Evolutionary conservation across 2,113 vertebrate genomes (phyloP).

Genomic region (Montifringilla adamsi): DNA sequence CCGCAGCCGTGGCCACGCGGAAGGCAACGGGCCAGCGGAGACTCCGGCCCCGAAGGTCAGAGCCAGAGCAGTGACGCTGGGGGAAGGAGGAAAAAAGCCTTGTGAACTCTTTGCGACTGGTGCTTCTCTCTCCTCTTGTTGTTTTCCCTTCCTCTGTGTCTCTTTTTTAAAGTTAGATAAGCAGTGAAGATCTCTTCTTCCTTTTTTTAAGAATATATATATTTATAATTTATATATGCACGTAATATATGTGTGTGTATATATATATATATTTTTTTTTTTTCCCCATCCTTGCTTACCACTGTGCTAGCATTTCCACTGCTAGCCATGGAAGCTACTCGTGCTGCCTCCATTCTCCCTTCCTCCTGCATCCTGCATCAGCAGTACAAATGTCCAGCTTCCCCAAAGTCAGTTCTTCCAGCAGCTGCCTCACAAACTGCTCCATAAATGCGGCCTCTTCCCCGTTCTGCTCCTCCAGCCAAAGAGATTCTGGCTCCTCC

Average conservation of each 20-base stretch:
- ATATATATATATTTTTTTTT: neutral
- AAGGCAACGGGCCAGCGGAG: conserved; percentile 83
- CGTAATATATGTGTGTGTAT: accelerated
- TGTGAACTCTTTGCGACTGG: conserved; percentile 19
- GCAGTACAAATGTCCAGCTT: conserved; percentile 20
- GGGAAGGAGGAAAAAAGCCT: conserved; percentile 57
- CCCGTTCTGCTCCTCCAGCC: neutral
- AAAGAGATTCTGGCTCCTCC: conserved; percentile 31
- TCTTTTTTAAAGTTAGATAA: conserved; percentile 10
- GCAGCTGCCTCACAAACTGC: conserved; percentile 7
- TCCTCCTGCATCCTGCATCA: conserved; percentile 16
- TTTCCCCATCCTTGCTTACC: neutral
- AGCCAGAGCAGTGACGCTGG: conserved; percentile 84
- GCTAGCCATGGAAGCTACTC: conserved; percentile 25
- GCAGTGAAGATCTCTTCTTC: conserved; percentile 25
- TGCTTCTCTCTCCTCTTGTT: conserved; percentile 41
- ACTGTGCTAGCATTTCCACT: conserved; percentile 3
- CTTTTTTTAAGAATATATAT: neutral
- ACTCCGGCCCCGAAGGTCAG: conserved; percentile 95
- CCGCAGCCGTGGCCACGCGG: conserved; percentile 86
- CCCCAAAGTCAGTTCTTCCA: conserved; percentile 27
- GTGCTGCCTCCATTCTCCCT: conserved; percentile 30
- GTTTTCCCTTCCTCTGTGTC: neutral
- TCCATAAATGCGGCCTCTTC: neutral
- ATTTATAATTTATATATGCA: neutral